Conservation (phyloP, 2,797 vertebrate genomes). For the Sebastes nivosus region DNA sequence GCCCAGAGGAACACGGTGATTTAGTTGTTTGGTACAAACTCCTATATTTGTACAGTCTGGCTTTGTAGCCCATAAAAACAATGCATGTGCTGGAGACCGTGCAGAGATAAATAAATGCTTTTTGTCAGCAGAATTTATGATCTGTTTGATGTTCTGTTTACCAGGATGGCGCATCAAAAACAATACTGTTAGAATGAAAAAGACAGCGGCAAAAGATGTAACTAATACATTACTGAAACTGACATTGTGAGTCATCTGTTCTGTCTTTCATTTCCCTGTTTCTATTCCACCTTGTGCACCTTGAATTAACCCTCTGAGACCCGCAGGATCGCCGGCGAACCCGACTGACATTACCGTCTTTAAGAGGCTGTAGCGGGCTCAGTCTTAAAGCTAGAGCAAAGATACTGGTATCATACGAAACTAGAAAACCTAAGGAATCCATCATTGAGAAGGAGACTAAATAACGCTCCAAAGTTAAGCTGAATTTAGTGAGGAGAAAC, state of each 20-base stretch:
- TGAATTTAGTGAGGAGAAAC: too few relatives aligned
- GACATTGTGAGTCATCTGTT: neutral
- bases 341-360: too few relatives aligned
- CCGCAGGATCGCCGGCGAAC: too few relatives aligned
- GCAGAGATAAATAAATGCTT: neutral
- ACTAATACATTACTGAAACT: neutral
- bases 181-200: neutral
- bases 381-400: neutral
- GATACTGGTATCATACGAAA: too few relatives aligned
- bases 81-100: neutral
- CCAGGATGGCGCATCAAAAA: neutral
- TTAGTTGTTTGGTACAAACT: neutral
- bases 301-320: neutral
- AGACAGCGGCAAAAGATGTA: neutral
- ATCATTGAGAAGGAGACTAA: too few relatives aligned
- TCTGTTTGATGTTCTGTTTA: neutral
- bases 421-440: too few relatives aligned
- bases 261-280: neutral
- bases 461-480: too few relatives aligned
- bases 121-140: neutral
- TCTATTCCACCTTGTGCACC: neutral
- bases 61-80: neutral
- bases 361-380: neutral
- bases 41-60: neutral
- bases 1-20: neutral